Conservation (phyloP, 2,888 invertebrate genomes). For the Agrochola lota region DNA sequence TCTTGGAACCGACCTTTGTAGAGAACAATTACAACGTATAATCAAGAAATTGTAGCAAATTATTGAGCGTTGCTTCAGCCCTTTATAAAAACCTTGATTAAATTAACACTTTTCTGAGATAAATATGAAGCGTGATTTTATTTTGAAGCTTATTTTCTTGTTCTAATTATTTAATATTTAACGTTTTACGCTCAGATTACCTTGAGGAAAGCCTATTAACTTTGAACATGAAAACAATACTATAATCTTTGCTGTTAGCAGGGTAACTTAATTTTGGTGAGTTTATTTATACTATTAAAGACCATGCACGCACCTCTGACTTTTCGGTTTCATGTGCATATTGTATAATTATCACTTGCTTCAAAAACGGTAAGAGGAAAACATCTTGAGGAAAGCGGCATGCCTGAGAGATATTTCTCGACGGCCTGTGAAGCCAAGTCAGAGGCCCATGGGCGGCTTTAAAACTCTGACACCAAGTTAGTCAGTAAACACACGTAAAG, state of each 20-base stretch:
- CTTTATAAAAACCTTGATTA: neutral
- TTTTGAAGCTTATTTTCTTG: conserved; percentile 36
- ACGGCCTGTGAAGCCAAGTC: no score
- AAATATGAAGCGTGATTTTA: conserved; percentile 26
- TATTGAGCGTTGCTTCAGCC: neutral
- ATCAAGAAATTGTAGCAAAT: neutral
- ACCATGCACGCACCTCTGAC: no score
- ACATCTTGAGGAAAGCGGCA: no score
- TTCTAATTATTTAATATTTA: conserved; percentile 45
- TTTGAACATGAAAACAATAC: conserved; percentile 33
- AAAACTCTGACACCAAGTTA: no score
- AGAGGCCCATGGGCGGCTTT: no score
- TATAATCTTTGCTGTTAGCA: conserved; percentile 1
- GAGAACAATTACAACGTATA: neutral
- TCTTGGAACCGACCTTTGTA: neutral
- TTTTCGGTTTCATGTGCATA: no score
- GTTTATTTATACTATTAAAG: conserved; percentile 11
- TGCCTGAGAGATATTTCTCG: no score
- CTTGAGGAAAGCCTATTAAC: conserved; percentile 17
- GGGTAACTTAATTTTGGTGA: conserved; percentile 3
- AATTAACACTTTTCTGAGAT: conserved; percentile 21
- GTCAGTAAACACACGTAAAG: no score
- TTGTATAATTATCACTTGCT: no score
- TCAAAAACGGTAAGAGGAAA: no score
- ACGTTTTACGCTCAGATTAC: conserved; percentile 21